phyloP scores from a whole-genome alignment of 2,113 vertebrate genomes.

The Pyxicephalus adspersus region DNA sequence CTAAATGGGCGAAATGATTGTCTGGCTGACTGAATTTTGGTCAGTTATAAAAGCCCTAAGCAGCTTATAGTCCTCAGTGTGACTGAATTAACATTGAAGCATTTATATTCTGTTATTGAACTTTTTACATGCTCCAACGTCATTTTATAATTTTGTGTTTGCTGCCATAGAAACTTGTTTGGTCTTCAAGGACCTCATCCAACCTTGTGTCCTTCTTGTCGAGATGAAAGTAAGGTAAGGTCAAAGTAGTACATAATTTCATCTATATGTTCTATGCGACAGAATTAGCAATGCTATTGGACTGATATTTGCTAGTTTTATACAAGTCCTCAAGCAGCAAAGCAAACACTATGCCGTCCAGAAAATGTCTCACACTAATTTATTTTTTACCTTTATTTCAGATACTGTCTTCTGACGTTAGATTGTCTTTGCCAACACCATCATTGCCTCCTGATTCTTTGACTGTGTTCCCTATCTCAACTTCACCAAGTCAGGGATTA shows the following conservation, averaged over 20 bases:
- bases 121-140: no score
- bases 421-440: background rate
- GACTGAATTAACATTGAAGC: no score
- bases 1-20: no score
- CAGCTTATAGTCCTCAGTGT: no score
- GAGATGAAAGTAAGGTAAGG: conserved; percentile 61
- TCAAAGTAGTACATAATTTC: background rate
- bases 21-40: no score
- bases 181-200: conserved; percentile 15
- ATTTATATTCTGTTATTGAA: no score
- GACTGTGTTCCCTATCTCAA: background rate
- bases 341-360: no score
- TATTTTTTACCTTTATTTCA: background rate
- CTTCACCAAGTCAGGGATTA: background rate
- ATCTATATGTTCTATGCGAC: background rate
- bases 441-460: background rate
- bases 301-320: no score
- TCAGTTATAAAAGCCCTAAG: no score
- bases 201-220: conserved; percentile 55
- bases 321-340: no score
- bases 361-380: background rate
- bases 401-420: background rate
- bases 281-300: no score
- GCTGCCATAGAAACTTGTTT: conserved; percentile 54
- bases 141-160: background rate